Evolutionary conservation across 1,140 invertebrate species (phyloP), one percentile per base, ranked within the genome.

Genomic region (Leptonema lineaticorne): DNA sequence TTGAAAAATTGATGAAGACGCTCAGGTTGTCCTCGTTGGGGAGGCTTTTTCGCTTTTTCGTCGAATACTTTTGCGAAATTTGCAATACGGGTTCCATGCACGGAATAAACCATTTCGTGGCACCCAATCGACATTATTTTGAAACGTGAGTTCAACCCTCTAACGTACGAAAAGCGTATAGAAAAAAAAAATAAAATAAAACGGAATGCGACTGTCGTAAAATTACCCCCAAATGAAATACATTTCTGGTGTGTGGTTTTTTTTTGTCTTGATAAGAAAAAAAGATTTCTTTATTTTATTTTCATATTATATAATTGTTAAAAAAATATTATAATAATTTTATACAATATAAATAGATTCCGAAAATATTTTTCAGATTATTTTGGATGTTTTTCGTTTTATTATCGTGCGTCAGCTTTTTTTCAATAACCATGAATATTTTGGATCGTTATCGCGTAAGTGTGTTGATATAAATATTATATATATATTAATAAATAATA

Each of bases 81-180:
- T 63, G 29, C n/a, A 22, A 48, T 7, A 62, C 48, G 16, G 62
- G 69, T 41, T 67, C 69, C 14, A 37, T 70, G 33, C 69, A 70
- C 30, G 69, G 69, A 29, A 24, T 70, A 0, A 63, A 67, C 29
- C 69, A 70, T 30, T 63, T 70, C 24, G 64, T 70, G 8, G 63
- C 64, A 18, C 57, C 45, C 22, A 67, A 63, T 30, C 63, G 69
- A 11, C 69, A 70, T 67, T 63, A 67, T 22, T 33, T 53, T 11
- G 69, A 70, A 29, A 67, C 63, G 69, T 70, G 45, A 62, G 59
- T 41, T 14, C 1, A 46, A 45, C 59, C 57, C 26, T 53, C 16
- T 14, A 7, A 4, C 22, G 20, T 4, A 41, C 2, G 16, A 41
- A 6, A 33, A 5, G 30, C 30, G 9, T 16, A 1, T 9, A 2